phyloP scores from a whole-genome alignment of 2,113 vertebrate genomes.

The Ptilorrhoa leucosticta region DNA sequence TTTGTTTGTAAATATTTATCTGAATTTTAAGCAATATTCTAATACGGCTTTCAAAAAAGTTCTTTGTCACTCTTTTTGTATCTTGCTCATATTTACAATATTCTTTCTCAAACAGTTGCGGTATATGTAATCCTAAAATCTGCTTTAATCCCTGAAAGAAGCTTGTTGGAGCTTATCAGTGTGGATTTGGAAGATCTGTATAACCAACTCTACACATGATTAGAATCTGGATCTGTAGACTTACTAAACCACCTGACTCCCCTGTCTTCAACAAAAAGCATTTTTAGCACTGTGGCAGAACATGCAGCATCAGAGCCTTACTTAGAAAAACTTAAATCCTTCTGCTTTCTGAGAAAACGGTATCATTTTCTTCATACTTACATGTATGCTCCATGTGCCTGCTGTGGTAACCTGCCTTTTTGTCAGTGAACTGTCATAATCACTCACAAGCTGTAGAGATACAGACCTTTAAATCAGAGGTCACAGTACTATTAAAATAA shows the following conservation, averaged over 20 bases:
- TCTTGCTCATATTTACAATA: neutral
- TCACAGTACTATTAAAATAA: neutral
- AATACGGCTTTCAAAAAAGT: neutral
- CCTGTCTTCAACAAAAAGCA: neutral
- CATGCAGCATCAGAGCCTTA: neutral
- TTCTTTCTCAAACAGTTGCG: neutral
- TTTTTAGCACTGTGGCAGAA: neutral
- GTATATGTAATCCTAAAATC: neutral
- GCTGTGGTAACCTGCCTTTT: neutral
- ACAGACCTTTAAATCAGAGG: neutral
- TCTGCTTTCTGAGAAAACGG: neutral
- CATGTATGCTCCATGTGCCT: neutral
- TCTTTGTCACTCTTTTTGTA: neutral
- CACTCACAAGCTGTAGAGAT: neutral
- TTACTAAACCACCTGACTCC: neutral
- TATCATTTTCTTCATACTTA: neutral
- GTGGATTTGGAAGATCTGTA: neutral
- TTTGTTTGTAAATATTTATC: constrained; percentile 28
- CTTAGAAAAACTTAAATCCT: neutral
- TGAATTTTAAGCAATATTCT: neutral
- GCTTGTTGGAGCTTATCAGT: neutral
- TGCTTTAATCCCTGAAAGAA: neutral
- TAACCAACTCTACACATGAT: neutral
- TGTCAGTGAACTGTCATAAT: neutral
- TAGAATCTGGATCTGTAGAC: neutral